Conservation (phyloP, 30 jellyfish, hydroid and myxozoan genomes). For the Sanderia malayensis region DNA sequence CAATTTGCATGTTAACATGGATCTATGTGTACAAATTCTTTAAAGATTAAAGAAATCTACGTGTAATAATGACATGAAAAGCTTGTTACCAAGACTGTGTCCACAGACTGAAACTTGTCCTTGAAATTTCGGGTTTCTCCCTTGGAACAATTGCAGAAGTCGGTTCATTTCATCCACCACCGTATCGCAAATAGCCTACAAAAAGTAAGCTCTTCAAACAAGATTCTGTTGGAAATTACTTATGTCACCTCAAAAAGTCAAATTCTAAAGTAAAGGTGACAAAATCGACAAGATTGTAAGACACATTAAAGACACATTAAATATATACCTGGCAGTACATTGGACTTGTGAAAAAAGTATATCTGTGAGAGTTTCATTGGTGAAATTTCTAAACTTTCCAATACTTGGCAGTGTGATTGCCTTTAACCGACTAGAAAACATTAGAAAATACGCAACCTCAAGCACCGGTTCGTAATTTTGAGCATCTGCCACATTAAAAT, state of each 20-base stretch:
- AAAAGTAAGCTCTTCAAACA: too few relatives aligned
- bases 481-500: too few relatives aligned
- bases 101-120: constrained; percentile 95
- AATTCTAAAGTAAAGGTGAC: too few relatives aligned
- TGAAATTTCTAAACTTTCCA: constrained; percentile 71
- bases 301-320: too few relatives aligned
- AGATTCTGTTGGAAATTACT: too few relatives aligned
- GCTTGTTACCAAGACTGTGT: constrained; percentile 90
- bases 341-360: constrained; percentile 89
- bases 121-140: constrained; percentile 80
- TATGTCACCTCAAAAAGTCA: too few relatives aligned
- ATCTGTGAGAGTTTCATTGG: constrained; percentile 89
- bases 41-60: too few relatives aligned
- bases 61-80: not conserved
- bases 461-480: too few relatives aligned
- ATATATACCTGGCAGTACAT: constrained; percentile 91
- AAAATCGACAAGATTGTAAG: too few relatives aligned
- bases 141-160: constrained; percentile 49
- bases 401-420: constrained; percentile 86
- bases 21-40: too few relatives aligned
- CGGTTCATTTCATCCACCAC: constrained; percentile 92
- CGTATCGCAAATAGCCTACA: constrained; percentile 90
- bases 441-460: too few relatives aligned
- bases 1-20: too few relatives aligned
- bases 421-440: constrained; percentile 74